Evolutionary conservation across 2,797 vertebrate species (phyloP).

Genomic region (Phataginus tricuspis): DNA sequence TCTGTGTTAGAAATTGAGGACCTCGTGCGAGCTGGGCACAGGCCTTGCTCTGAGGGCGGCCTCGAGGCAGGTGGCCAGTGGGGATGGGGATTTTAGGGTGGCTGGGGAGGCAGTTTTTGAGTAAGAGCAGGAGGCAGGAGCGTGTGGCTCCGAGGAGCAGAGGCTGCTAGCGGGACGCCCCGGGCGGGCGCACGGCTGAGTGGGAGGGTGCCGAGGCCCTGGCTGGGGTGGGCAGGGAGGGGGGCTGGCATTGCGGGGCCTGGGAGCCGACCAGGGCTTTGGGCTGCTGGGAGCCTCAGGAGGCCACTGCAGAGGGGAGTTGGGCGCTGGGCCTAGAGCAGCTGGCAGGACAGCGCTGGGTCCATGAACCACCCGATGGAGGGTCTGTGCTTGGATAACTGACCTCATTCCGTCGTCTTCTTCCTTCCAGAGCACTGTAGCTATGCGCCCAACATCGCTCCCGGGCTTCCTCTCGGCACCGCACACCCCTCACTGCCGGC

Average conservation of each 20-base stretch:
- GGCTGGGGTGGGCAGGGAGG: rapidly evolving
- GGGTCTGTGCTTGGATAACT: background rate
- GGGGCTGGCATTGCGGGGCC: background rate
- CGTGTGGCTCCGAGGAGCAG: no score
- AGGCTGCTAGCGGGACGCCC: background rate
- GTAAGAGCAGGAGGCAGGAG: background rate
- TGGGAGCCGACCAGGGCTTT: rapidly evolving
- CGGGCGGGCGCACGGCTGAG: background rate
- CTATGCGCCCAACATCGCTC: slow-evolving; percentile 89
- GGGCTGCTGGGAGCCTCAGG: no score
- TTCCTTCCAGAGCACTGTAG: slow-evolving; percentile 92
- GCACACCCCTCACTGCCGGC: slow-evolving; percentile 90
- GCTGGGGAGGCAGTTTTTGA: background rate
- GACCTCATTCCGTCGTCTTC: slow-evolving; percentile 63
- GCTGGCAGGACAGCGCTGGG: no score
- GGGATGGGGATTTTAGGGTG: background rate
- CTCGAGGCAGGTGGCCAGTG: background rate
- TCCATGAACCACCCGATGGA: no score
- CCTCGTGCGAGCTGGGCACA: background rate
- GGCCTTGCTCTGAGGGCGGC: background rate
- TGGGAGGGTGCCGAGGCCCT: rapidly evolving
- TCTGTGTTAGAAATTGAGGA: background rate
- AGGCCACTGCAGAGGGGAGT: no score
- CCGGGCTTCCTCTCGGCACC: slow-evolving; percentile 90
- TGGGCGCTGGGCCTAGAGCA: no score